Evolutionary conservation across 2,888 invertebrate genomes (phyloP), one percentile per base, ranked within the genome.

Genomic region (Meloe dianella): DNA sequence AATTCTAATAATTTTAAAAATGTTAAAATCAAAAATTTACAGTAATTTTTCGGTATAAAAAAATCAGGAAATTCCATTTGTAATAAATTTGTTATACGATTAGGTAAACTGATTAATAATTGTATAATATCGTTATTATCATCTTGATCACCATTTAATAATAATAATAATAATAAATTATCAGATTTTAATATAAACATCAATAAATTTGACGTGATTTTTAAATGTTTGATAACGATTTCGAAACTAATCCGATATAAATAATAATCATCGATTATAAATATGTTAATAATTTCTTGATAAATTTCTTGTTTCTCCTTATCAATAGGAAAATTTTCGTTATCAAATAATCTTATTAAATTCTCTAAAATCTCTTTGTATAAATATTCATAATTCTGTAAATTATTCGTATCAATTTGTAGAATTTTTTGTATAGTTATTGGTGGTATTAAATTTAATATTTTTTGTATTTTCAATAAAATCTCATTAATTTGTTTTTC

Each of bases 401-500:
- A 84, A 61, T 71, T 69, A 29, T 69, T 71, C 14, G 74, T 70
- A 80, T 93, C 92, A 1, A 86, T 70, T 41, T 84, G 84, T 12
- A 83, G 78, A n/a, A 92, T 81, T 78, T 89, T 90, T 78, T 92
- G 91, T 20, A 89, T 86, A 0, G 92, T 93, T 32, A 89, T 76
- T 0, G 88, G 86, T 4, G 87, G 86, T 61, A 86, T 75, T 57
- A 80, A 75, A 41, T 80, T 71, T 29, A 80, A 66, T 6, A 87
- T 63, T 12, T 78, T 66, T 22, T 77, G 72, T 57, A 86, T 71
- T 35, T 77, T 71, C 3, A 63, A 60, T 62, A 82, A 74, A 59
- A 86, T 79, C 22, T 69, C 70, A 2, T 77, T 73, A 9, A 82
- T 79, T 71, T 86, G 83, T 29, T 73, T 74, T 14, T 80, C 71